These are phyloP conservation scores for Octodon degus DNA, from an alignment of 2,113 vertebrate genomes.

Conservation along the genomic window DNA sequence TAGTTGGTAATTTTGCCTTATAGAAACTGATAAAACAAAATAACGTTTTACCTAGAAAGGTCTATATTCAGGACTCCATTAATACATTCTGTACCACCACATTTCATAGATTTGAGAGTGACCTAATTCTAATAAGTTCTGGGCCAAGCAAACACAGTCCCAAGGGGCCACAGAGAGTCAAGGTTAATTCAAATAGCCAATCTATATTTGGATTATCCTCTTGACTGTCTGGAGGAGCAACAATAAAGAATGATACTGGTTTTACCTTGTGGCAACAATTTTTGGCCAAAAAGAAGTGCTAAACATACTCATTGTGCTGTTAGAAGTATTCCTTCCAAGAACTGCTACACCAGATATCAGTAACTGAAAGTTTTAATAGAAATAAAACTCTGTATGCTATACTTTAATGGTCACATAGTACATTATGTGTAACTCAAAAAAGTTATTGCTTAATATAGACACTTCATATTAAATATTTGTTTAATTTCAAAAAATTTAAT, in stretches of 20 bases:
- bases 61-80: not conserved
- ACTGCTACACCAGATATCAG: not conserved
- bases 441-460: not conserved
- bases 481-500: not conserved
- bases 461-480: not conserved
- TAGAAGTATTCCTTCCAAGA: not conserved
- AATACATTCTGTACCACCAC: not conserved
- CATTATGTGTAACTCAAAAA: not conserved
- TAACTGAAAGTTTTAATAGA: not conserved
- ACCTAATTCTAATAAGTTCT: not conserved
- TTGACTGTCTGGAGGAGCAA: not conserved
- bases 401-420: not conserved
- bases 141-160: not conserved
- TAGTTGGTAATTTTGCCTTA: conserved; percentile 3
- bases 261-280: not conserved
- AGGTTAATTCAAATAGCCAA: not conserved
- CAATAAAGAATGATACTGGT: not conserved
- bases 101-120: not conserved
- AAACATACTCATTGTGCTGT: not conserved
- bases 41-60: not conserved
- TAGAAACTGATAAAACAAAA: not conserved
- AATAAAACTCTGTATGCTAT: not conserved
- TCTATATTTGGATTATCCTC: not conserved
- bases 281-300: conserved; percentile 20
- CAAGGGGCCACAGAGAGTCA: not conserved